A percentile compares a stretch with the other conserved stretches of the same genome.
Conservation (phyloP, 1,140 invertebrate species). For the Arctopsyche grandis region DNA sequence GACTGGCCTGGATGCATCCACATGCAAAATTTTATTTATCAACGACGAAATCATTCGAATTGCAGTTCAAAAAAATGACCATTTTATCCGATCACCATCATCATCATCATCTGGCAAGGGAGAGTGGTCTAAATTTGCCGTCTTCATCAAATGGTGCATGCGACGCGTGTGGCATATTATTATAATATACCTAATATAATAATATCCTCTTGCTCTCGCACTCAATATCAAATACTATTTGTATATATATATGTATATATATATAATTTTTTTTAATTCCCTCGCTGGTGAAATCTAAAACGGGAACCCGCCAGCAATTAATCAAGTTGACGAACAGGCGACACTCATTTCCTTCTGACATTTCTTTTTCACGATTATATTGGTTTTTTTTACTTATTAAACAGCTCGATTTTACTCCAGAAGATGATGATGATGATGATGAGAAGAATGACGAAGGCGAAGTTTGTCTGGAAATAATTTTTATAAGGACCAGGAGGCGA, state of each 20-base stretch:
- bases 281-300: slow-evolving; percentile 17
- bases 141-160: background rate
- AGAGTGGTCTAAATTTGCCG: slow-evolving; percentile 30
- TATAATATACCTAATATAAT: background rate
- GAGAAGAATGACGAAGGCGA: background rate
- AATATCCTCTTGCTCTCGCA: background rate
- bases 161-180: slow-evolving; percentile 39
- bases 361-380: slow-evolving; percentile 33
- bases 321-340: slow-evolving; percentile 42
- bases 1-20: background rate
- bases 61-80: background rate
- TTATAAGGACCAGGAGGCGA: background rate
- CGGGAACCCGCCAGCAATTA: slow-evolving; percentile 34
- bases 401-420: background rate
- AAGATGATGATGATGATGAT: background rate
- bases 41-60: too few species aligned
- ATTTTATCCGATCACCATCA: background rate
- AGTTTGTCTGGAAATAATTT: background rate
- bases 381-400: background rate
- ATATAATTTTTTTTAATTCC: background rate
- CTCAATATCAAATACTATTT: slow-evolving; percentile 37
- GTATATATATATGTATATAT: too few species aligned
- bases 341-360: slow-evolving; percentile 39
- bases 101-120: slow-evolving; percentile 10
- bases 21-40: background rate